Base-by-base conservation (phyloP, 37 sponge, comb jelly and placozoan species). In the Geodia barretti region DNA sequence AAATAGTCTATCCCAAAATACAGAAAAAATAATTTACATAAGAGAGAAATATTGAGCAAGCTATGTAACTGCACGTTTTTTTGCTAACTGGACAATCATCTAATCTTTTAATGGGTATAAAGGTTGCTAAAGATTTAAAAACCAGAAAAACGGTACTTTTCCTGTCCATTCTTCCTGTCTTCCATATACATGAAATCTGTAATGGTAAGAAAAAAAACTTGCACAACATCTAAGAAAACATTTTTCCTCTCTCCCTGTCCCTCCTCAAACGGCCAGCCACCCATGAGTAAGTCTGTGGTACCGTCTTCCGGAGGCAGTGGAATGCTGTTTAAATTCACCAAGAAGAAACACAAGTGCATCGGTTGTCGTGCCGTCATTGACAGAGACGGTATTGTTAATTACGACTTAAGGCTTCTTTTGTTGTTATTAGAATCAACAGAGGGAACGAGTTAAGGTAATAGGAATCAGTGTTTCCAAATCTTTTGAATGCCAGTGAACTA, bases 291-390 rank as follows among this genome's bases (percentile, higher is more conserved):
- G 78, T 92, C 90, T 63, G 89, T 93, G 17, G 92, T 88, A 62
- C 80, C 89, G 8, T 97, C 97, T 4, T 78, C 89, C 0, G 72
- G 64, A 19, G 84, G 77, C 3, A 40, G 72, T 36, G 98, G 98
- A 34, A 80, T 87, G 47, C 75, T 98, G 41, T 68, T 89, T 30
- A 84, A 75, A 33, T 96, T 98, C 64, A 86, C 91, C 30, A 98
- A 88, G 73, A 93, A 91, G 82, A 91, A 79, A 47, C 84, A 61
- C 40, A 98, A 90, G 0, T 98, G 98, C 42, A 82, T 98, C 59
- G 94, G 94, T 4, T 98, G 98, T 62, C 90, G 90, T 42, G 89
- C 94, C 26, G 84, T 95, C 41, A 73, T 97, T 40, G 72, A 80
- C 19, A 59, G 73, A 1, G 84, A 85, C 35, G 88, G 95, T 94